phyloP scores from a whole-genome alignment of 2,797 vertebrate genomes.

The Liasis olivaceus region DNA sequence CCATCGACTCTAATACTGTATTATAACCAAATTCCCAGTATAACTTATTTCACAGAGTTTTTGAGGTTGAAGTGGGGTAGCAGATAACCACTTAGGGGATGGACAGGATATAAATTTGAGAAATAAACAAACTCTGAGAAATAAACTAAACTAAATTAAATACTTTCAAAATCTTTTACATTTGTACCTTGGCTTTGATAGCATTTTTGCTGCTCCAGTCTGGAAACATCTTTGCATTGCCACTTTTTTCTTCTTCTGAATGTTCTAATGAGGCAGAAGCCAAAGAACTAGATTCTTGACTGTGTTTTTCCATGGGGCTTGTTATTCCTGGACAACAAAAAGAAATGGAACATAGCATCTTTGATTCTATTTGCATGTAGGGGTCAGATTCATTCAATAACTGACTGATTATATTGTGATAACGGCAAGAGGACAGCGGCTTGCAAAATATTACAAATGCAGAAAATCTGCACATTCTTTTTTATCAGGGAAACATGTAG shows the following conservation, averaged over 20 bases:
- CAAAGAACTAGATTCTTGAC: constrained; percentile 64
- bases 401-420: background rate
- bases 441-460: background rate
- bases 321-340: constrained; percentile 76
- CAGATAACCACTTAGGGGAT: background rate
- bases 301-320: constrained; percentile 75
- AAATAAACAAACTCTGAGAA: background rate
- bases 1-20: background rate
- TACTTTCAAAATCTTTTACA: background rate
- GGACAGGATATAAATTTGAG: background rate
- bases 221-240: constrained; percentile 61
- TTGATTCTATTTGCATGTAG: constrained; percentile 31
- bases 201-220: constrained; percentile 60
- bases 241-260: constrained; percentile 60
- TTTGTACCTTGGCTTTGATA: constrained; percentile 68
- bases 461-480: background rate
- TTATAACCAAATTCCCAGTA: background rate
- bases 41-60: background rate
- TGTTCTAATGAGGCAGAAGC: constrained; percentile 69
- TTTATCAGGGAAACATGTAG: background rate
- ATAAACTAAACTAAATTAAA: background rate
- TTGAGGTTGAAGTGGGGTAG: background rate
- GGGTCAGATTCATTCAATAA: constrained; percentile 4
- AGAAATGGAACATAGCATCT: background rate
- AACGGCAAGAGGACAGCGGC: background rate